Evolutionary conservation across 2,797 vertebrate species (phyloP).

Genomic region (Xenops minutus): DNA sequence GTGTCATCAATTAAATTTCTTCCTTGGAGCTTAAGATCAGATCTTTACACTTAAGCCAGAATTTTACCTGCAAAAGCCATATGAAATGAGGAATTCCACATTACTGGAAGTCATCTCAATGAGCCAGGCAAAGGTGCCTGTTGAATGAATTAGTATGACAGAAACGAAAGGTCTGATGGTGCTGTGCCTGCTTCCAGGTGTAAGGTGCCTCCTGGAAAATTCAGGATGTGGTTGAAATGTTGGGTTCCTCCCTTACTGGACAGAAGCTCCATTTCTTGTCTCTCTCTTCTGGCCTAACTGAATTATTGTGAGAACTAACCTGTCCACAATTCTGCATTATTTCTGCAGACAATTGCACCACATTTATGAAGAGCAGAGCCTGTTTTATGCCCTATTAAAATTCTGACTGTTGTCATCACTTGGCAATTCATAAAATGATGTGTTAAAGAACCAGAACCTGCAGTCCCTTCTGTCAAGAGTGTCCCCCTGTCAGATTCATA

Average conservation of each 20-base stretch:
- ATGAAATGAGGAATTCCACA: background rate
- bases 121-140: background rate
- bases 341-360: background rate
- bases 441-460: slow-evolving; percentile 10
- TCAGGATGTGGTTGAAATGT: background rate
- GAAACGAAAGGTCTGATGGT: background rate
- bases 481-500: background rate
- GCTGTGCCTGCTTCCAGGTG: background rate
- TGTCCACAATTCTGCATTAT: background rate
- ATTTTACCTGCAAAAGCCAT: background rate
- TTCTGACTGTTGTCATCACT: slow-evolving; percentile 13
- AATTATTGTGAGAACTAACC: background rate
- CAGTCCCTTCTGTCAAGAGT: background rate
- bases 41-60: background rate
- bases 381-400: slow-evolving; percentile 15
- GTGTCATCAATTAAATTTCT: background rate
- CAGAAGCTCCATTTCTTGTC: background rate
- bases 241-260: background rate
- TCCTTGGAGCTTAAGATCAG: background rate
- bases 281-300: background rate
- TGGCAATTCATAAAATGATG: slow-evolving; percentile 40
- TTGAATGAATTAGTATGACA: background rate
- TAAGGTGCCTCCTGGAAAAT: background rate
- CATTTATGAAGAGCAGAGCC: slow-evolving; percentile 31
- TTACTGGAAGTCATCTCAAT: background rate